Base-by-base conservation (phyloP, 2,797 vertebrate genomes). In the Smutsia temminckii region DNA sequence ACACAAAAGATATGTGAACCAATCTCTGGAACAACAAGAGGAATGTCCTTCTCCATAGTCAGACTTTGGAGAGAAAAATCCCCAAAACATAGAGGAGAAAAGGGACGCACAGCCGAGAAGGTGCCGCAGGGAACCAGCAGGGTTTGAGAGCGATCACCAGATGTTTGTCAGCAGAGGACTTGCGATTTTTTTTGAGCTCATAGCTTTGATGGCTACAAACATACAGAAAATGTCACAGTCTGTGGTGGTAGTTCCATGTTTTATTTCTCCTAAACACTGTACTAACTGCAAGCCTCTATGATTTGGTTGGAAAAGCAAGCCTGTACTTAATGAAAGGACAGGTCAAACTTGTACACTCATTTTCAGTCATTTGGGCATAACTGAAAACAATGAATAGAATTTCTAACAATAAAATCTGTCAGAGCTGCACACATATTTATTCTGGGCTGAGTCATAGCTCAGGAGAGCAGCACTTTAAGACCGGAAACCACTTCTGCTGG, bases 391-490 rank as follows among this genome's bases (percentile, higher is more conserved):
- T 32, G 64, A 55, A 27, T 3, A 55, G 9, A 16, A 55, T 34
- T 32, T 46, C 13, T 7, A 23, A 13, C 3, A 9, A 42, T 14
- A 18, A 66, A 77, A 21, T 14, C 21, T 25, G 68, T 68, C 25
- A 8, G 27, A 17, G 17, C 17, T 8, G 6, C 21, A 13, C 32
- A 1, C 0, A 0, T 23, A 29, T 20, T 16, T 42, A 1, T n/a
- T 40, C 34, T n/a, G 16, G 8, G 8, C 71, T 14, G 40, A 29
- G 69, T 53, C 40, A 0, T 21, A 25, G 49, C 42, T 25, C 21
- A 1, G 13, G 42, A 23, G 29, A 57, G 21, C 5, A 57, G 25
- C 1, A 0, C 1, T 0, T 1, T 6, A 5, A 13, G 11, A 51
- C 42, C 10, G 57, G 21, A 83, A 32, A 46, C 37, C 2, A 0